Evolutionary conservation across 2,113 vertebrate species (phyloP).

Genomic region (Actenoides lindsayi): DNA sequence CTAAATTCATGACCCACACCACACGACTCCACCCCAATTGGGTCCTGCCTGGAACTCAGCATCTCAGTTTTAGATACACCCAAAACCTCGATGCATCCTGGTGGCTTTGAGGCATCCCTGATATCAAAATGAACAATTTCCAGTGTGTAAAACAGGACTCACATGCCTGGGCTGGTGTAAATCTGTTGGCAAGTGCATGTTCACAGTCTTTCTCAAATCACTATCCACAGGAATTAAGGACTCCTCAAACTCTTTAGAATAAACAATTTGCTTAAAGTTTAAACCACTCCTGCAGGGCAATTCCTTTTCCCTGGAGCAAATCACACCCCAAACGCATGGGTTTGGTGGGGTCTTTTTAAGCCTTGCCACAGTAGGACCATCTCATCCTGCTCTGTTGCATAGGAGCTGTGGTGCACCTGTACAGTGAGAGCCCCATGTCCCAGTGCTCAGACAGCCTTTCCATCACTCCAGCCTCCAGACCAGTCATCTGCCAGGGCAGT

Average conservation of each 20-base stretch:
- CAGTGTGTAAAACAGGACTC: neutral
- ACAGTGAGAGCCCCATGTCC: fast-evolving
- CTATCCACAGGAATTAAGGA: neutral
- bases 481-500: neutral
- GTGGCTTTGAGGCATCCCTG: neutral
- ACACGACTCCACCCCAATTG: neutral
- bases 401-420: neutral
- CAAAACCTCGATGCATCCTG: neutral
- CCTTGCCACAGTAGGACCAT: neutral
- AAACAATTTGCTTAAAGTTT: neutral
- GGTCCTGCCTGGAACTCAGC: neutral
- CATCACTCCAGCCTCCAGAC: neutral
- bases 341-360: neutral
- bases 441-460: neutral
- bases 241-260: neutral
- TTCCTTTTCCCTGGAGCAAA: neutral
- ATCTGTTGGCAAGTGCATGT: neutral
- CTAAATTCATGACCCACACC: neutral
- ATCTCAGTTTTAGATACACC: neutral
- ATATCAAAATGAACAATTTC: neutral
- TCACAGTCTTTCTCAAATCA: neutral
- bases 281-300: neutral
- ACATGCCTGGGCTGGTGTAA: neutral
- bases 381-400: neutral
- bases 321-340: fast-evolving